These are phyloP conservation scores for Zoanthus gigantus DNA, from an alignment of 92 coral and sea anemone genomes.

Conservation along the genomic window DNA sequence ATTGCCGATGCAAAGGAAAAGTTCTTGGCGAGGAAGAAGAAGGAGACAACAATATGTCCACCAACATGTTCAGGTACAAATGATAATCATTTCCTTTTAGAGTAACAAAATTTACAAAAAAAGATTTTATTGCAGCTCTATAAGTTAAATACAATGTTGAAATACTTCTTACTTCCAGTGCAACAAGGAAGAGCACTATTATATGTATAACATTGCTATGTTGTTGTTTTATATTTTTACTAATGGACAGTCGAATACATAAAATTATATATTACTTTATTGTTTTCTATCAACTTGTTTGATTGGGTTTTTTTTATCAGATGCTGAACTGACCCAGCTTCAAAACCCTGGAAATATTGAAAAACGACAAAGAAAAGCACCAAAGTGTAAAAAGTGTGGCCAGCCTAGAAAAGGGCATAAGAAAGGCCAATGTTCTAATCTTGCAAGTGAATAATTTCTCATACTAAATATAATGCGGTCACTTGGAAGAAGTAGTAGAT, in stretches of 20 bases:
- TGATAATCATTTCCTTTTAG: neutral
- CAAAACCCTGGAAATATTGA: neutral
- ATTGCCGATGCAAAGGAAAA: slow-evolving; percentile 49
- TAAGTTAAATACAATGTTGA: neutral
- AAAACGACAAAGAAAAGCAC: slow-evolving; percentile 1
- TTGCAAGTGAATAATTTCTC: neutral
- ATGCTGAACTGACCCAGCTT: slow-evolving; percentile 7
- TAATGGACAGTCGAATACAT: neutral
- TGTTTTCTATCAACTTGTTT: slow-evolving; percentile 6
- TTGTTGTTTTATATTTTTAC: neutral
- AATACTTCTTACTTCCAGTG: slow-evolving; percentile 5
- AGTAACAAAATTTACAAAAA: neutral
- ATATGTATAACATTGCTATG: slow-evolving; percentile 1
- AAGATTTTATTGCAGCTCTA: slow-evolving; percentile 5
- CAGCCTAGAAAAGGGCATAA: slow-evolving; percentile 19
- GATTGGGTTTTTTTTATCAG: slow-evolving; percentile 9
- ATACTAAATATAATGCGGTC: neutral
- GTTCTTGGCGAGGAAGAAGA: slow-evolving; percentile 25
- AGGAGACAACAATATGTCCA: slow-evolving; percentile 45
- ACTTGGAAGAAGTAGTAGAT: neutral
- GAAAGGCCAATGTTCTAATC: neutral
- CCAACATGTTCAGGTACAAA: slow-evolving; percentile 52
- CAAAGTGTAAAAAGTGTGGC: neutral
- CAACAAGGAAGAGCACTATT: slow-evolving; percentile 6
- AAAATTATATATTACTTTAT: neutral